These are phyloP conservation scores for Papilio gigon DNA, from an alignment of 2,888 invertebrate species.

Conservation along the genomic window DNA sequence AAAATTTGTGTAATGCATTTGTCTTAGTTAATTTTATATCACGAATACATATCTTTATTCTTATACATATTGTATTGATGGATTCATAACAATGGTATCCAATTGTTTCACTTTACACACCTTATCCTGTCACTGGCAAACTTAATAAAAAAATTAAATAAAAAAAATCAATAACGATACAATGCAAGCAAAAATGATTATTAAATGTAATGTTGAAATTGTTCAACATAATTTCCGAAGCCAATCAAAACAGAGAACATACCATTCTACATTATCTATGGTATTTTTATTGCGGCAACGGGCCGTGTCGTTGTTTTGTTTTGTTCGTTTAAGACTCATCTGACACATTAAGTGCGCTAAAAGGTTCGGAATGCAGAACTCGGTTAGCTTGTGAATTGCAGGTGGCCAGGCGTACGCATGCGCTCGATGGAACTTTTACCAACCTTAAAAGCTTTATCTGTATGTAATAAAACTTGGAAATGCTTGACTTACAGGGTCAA, in stretches of 20 bases:
- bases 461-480: conserved; percentile 20
- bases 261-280: conserved; percentile 33
- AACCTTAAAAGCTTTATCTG: conserved; percentile 28
- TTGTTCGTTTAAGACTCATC: conserved; percentile 36
- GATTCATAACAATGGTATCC: too few relatives aligned
- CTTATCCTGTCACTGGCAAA: neutral
- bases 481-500: neutral
- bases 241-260: conserved; percentile 28
- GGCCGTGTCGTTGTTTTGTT: conserved; percentile 22
- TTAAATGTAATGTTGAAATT: neutral
- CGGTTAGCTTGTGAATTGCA: conserved; percentile 29
- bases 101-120: neutral
- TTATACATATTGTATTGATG: too few relatives aligned
- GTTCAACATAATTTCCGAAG: conserved; percentile 19
- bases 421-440: conserved; percentile 12
- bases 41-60: too few relatives aligned
- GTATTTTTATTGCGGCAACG: conserved; percentile 43
- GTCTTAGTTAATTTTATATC: too few relatives aligned
- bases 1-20: too few relatives aligned
- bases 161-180: neutral
- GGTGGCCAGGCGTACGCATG: conserved; percentile 22
- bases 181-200: neutral
- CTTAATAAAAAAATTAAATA: neutral
- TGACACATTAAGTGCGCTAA: conserved; percentile 52
- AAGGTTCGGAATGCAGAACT: conserved; percentile 46